These are phyloP conservation scores for Neotragus moschatus DNA, from an alignment of 2,113 vertebrate genomes.

Conservation along the genomic window DNA sequence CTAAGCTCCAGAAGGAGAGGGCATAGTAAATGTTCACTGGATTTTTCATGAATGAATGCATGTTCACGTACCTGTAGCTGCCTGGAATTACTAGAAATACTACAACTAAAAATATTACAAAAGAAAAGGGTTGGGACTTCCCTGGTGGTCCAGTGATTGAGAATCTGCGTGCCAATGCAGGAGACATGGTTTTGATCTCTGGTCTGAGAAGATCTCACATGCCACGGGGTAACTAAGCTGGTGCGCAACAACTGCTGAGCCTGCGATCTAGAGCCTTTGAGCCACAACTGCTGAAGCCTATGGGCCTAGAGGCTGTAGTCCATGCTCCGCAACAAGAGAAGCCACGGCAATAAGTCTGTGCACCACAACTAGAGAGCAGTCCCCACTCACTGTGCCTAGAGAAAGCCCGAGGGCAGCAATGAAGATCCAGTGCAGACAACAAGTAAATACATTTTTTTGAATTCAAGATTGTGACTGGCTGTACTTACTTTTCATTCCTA, in stretches of 20 bases:
- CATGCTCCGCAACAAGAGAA: background rate
- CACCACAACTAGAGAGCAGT: background rate
- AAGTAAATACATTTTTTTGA: background rate
- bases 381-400: background rate
- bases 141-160: background rate
- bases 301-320: background rate
- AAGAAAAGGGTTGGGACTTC: background rate
- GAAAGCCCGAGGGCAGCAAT: background rate
- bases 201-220: background rate
- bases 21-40: background rate
- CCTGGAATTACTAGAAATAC: background rate
- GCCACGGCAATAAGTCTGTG: background rate
- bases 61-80: background rate
- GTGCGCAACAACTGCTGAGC: background rate
- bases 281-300: background rate
- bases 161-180: background rate
- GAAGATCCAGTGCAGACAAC: background rate
- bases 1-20: background rate
- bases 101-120: background rate
- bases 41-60: background rate
- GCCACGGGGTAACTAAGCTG: background rate
- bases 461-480: background rate
- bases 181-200: background rate
- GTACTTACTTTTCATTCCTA: background rate
- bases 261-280: background rate